Evolutionary conservation across 1,140 invertebrate genomes (phyloP).

Genomic region (Drosophila varians): DNA sequence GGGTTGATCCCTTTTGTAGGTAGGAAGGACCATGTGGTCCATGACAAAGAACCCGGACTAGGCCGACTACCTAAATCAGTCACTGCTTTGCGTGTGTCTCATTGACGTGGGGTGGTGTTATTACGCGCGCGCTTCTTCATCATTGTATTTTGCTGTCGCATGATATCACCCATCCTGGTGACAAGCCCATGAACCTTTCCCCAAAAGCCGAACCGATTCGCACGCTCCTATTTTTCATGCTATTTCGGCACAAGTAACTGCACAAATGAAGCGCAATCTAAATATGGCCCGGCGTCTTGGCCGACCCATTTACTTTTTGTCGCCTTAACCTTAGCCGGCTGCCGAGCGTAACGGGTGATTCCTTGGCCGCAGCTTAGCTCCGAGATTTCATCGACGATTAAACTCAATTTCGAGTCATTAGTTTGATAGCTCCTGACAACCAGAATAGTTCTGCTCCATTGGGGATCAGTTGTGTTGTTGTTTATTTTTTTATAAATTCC

Average conservation of each 20-base stretch:
- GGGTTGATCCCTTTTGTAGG: neutral
- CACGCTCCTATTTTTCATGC: constrained; percentile 60
- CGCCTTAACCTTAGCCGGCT: constrained; percentile 27
- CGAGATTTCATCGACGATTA: constrained; percentile 62
- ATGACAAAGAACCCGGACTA: constrained; percentile 1
- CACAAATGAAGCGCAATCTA: constrained; percentile 49
- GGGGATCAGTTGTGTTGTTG: constrained; percentile 18
- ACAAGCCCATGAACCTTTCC: constrained; percentile 41
- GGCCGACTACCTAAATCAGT: constrained; percentile 13
- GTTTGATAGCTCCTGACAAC: constrained; percentile 39
- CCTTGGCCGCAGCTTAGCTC: constrained; percentile 11
- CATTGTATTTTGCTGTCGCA: neutral
- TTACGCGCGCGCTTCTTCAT: constrained; percentile 6
- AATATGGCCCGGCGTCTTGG: constrained; percentile 54
- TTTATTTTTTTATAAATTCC: constrained; percentile 1
- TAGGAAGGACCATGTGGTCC: neutral
- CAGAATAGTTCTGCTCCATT: constrained; percentile 48
- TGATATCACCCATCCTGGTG: constrained; percentile 47
- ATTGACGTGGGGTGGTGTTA: constrained; percentile 1
- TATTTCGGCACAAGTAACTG: constrained; percentile 57
- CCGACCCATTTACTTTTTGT: constrained; percentile 64
- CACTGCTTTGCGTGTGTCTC: constrained; percentile 23
- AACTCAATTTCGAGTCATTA: constrained; percentile 72
- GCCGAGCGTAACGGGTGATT: constrained; percentile 46
- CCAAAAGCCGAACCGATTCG: constrained; percentile 26